Evolutionary conservation across 2,797 vertebrate genomes (phyloP), one percentile per base, ranked within the genome.

Genomic region (Enteromius unitaeniatus): DNA sequence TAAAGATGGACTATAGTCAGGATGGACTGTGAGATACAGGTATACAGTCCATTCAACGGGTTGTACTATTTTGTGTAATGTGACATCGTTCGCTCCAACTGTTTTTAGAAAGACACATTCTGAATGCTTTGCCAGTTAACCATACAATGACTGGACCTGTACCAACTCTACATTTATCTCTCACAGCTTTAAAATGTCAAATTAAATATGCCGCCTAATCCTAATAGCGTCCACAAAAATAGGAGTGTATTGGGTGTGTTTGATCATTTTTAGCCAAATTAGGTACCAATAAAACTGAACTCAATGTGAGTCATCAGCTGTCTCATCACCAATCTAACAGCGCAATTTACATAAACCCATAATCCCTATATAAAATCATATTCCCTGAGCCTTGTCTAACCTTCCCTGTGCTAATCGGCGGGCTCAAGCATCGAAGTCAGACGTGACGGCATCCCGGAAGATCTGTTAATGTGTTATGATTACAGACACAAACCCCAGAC

Each of bases 381-480:
- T 79, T 51, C 42, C 42, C 21, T 31, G 49, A 81, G 62, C 37
- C 49, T 62, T 2, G 21, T 51, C 70, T 49, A 62, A 69, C 82
- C 65, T 62, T 69, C 21, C 23, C 34, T 21, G 64, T 49, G 64
- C 75, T 55, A 81, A 81, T 73, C 28, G 21, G 55, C 23, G 19
- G 28, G 70, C 69, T 73, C 51, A 17, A 21, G 28, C 31, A 14
- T 74, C 9, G 14, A 77, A 83, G 34, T 28, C 62, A 77, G 74
- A 78, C 37, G 37, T 58, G 34, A 77, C 8, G 37, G 64, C 64
- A 83, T 83, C 51, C 37, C 34, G 51, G 64, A 68, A 83, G 74
- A 77, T 69, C 74, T 83, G 47, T 77, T 85, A 85, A 73, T 85
- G 74, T 82, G 58, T 86, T 86, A 70, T 82, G 74, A 86, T 72